A percentile compares a stretch with the other conserved stretches of the same genome.
Conservation (phyloP, 2,113 vertebrate species). For the Solenodon paradoxus region DNA sequence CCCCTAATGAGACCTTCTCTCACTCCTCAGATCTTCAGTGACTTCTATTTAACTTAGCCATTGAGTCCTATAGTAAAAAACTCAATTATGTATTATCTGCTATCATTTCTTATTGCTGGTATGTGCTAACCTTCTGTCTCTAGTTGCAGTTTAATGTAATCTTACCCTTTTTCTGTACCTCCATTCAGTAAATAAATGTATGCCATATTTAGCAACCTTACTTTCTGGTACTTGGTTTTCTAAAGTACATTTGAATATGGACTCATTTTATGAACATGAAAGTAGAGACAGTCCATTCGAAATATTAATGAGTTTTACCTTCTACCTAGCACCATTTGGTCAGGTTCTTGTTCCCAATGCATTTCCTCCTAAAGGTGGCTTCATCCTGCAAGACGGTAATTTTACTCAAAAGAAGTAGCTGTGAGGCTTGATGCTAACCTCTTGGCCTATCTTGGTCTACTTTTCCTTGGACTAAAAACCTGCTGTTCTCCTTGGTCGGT, state of each 20-base stretch:
- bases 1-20: not conserved
- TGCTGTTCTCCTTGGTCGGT: not conserved
- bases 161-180: not conserved
- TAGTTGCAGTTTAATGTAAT: not conserved
- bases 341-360: not conserved
- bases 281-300: not conserved
- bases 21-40: not conserved
- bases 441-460: not conserved
- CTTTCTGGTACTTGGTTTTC: not conserved
- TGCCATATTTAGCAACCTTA: not conserved
- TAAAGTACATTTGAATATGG: not conserved
- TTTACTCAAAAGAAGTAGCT: not conserved
- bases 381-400: not conserved
- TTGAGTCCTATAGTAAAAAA: not conserved
- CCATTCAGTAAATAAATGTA: not conserved
- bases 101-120: not conserved
- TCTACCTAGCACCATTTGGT: not conserved
- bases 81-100: not conserved
- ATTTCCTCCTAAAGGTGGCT: not conserved
- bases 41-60: not conserved
- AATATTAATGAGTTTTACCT: not conserved
- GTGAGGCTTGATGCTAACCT: not conserved
- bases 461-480: constrained; percentile 1
- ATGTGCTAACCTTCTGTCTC: not conserved
- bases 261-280: not conserved